Conservation (phyloP, 2,113 vertebrate species). For the Callaeas wilsoni region DNA sequence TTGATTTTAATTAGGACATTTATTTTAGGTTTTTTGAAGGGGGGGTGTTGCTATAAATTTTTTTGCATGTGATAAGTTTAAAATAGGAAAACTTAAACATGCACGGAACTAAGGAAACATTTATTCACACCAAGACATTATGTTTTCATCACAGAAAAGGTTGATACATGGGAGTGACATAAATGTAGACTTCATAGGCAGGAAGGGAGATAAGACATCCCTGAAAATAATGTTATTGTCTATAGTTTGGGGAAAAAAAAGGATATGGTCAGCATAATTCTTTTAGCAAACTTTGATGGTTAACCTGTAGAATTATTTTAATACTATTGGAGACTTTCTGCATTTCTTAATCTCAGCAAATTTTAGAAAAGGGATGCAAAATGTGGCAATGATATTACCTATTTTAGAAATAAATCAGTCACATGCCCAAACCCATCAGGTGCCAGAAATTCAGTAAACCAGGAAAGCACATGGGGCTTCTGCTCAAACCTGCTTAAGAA, state of each 20-base stretch:
- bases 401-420: neutral
- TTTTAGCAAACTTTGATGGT: neutral
- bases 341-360: neutral
- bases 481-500: neutral
- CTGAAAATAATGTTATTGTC: neutral
- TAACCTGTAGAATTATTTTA: neutral
- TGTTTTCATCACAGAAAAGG: neutral
- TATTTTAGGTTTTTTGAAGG: neutral
- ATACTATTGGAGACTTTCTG: neutral
- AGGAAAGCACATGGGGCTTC: neutral
- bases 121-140: neutral
- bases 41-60: accelerated
- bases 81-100: neutral
- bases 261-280: neutral
- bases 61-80: too few relatives aligned
- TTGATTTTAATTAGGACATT: neutral
- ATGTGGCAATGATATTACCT: neutral
- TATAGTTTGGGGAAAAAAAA: neutral
- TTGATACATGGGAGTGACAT: neutral
- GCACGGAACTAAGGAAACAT: neutral
- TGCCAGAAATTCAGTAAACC: neutral
- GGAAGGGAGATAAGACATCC: neutral
- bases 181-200: neutral
- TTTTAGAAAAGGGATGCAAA: neutral
- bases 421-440: neutral